Percentiles rank a stretch among this genome's conserved stretches.
phyloP scores from a whole-genome alignment of 2,113 vertebrate genomes.

The Chloroceryle aenea region DNA sequence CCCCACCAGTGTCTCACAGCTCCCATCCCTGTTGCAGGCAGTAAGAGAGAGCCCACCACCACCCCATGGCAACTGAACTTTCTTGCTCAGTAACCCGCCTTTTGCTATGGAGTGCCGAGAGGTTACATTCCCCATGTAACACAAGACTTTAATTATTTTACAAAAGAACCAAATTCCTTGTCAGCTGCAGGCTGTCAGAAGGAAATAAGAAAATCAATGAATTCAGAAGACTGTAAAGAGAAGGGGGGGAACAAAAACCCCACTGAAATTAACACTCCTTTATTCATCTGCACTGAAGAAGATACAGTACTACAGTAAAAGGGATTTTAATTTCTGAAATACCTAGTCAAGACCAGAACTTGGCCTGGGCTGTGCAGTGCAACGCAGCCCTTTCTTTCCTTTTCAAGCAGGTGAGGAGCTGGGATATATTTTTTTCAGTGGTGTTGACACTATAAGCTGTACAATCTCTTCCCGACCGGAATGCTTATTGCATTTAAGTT shows the following conservation, averaged over 20 bases:
- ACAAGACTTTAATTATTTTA: constrained; percentile 47
- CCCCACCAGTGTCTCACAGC: neutral
- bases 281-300: neutral
- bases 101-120: neutral
- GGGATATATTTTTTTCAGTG: neutral
- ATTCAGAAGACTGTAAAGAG: neutral
- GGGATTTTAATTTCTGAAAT: neutral
- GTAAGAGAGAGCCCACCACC: neutral
- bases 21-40: neutral
- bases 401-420: neutral
- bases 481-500: neutral
- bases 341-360: neutral
- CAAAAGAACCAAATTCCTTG: constrained; percentile 13
- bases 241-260: neutral
- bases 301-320: neutral
- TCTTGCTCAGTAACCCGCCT: neutral
- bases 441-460: neutral
- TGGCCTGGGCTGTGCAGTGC: neutral
- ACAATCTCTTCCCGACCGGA: rapidly evolving
- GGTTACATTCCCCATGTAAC: neutral
- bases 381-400: neutral
- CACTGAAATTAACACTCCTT: neutral
- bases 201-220: constrained; percentile 57
- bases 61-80: neutral
- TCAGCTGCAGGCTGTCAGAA: constrained; percentile 6